A percentile compares a stretch with the other conserved stretches of the same genome.
Conservation (phyloP, 2,113 vertebrate species). For the Grantiella picta region DNA sequence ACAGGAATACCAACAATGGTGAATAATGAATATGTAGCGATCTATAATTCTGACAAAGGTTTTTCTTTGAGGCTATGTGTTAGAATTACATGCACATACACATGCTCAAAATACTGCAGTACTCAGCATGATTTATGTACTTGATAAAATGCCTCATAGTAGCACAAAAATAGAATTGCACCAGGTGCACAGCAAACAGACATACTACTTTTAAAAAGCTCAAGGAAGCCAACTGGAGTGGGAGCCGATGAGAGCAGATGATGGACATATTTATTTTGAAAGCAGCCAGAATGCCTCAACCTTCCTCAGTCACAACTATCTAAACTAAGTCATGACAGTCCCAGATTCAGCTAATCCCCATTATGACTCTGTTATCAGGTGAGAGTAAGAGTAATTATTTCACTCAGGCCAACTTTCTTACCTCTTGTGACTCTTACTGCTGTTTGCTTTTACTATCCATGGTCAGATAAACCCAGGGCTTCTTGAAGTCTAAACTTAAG, state of each 20-base stretch:
- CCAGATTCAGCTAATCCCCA: neutral
- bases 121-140: conserved; percentile 18
- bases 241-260: conserved; percentile 45
- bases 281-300: conserved; percentile 35
- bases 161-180: conserved; percentile 31
- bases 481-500: neutral
- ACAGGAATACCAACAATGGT: conserved; percentile 9
- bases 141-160: conserved; percentile 42
- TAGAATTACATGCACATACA: conserved; percentile 5
- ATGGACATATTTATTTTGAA: conserved; percentile 51
- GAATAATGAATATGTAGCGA: conserved; percentile 8
- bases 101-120: neutral
- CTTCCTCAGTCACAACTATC: conserved; percentile 31
- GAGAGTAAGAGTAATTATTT: neutral
- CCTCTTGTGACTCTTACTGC: neutral
- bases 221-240: neutral
- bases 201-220: neutral
- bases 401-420: neutral
- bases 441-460: neutral
- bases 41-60: conserved; percentile 14
- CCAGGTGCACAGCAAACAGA: conserved; percentile 31
- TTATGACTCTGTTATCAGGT: neutral
- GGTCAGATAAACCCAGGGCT: neutral
- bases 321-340: neutral
- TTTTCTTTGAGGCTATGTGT: conserved; percentile 33